Percentiles rank a stretch among this genome's conserved stretches.
These are phyloP conservation scores for Sternarchorhynchus goeldii DNA, from an alignment of 2,797 vertebrate species.

Conservation along the genomic window DNA sequence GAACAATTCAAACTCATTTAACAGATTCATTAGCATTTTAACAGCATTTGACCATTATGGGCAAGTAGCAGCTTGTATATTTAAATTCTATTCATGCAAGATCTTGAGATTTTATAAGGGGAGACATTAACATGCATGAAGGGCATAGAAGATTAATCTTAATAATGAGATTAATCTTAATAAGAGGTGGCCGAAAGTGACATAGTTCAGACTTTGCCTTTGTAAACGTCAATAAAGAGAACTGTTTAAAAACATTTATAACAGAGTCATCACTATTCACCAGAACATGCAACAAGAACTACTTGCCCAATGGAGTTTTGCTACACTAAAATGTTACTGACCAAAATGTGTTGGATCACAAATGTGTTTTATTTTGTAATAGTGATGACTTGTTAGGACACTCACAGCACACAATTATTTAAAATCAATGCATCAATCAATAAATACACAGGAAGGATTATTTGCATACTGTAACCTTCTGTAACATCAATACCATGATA, in stretches of 20 bases:
- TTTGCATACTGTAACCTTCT: too few species aligned
- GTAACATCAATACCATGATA: too few species aligned
- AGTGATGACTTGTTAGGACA: too few species aligned
- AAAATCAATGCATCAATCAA: too few species aligned
- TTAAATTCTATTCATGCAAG: background rate
- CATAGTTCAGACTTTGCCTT: background rate
- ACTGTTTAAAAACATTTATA: background rate
- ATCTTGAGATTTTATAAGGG: background rate
- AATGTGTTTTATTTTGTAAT: too few species aligned
- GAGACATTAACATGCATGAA: background rate
- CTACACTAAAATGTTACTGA: too few species aligned
- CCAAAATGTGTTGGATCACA: too few species aligned
- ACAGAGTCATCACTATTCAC: background rate
- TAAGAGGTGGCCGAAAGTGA: slow-evolving; percentile 6
- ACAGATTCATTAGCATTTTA: slow-evolving; percentile 23
- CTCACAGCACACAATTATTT: too few species aligned
- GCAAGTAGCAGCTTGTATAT: background rate
- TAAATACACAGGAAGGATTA: too few species aligned
- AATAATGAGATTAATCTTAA: background rate
- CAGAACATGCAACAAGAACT: background rate
- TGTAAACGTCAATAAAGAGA: background rate
- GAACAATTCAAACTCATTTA: background rate
- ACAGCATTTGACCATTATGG: slow-evolving; percentile 12
- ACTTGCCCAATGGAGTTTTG: background rate
- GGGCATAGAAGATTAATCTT: background rate